These are phyloP conservation scores for Xestia c-nigrum DNA, from an alignment of 2,888 invertebrate species.

Conservation along the genomic window DNA sequence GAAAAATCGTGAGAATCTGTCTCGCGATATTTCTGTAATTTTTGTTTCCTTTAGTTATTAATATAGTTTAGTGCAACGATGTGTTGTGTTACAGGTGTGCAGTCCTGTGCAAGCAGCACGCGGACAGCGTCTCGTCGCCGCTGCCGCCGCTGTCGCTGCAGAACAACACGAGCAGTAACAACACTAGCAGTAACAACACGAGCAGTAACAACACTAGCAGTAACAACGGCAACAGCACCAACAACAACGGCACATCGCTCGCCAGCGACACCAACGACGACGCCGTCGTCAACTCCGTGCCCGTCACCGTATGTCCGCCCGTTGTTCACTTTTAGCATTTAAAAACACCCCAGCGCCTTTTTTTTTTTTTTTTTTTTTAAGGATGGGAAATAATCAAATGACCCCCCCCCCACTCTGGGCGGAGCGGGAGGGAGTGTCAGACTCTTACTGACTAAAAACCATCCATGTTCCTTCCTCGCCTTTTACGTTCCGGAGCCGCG, in stretches of 20 bases:
- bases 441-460: too few relatives aligned
- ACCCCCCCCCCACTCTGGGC: too few relatives aligned
- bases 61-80: background rate
- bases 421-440: too few relatives aligned
- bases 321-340: background rate
- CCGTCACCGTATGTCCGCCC: slow-evolving; percentile 39
- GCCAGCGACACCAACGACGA: slow-evolving; percentile 9
- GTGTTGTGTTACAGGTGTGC: slow-evolving; percentile 77
- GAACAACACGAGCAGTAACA: background rate
- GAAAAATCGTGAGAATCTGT: too few relatives aligned
- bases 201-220: background rate
- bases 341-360: too few relatives aligned
- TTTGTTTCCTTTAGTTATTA: background rate
- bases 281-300: slow-evolving; percentile 62
- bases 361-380: too few relatives aligned
- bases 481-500: too few relatives aligned
- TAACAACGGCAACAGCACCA: background rate
- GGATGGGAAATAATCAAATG: too few relatives aligned
- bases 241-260: background rate
- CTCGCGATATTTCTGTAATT: background rate
- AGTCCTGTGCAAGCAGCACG: slow-evolving; percentile 83
- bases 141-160: slow-evolving; percentile 68
- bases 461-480: too few relatives aligned
- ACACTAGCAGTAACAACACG: background rate
- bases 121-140: slow-evolving; percentile 78